phyloP scores from a whole-genome alignment of 2,113 vertebrate genomes.

The Melanotaenia duboulayi region DNA sequence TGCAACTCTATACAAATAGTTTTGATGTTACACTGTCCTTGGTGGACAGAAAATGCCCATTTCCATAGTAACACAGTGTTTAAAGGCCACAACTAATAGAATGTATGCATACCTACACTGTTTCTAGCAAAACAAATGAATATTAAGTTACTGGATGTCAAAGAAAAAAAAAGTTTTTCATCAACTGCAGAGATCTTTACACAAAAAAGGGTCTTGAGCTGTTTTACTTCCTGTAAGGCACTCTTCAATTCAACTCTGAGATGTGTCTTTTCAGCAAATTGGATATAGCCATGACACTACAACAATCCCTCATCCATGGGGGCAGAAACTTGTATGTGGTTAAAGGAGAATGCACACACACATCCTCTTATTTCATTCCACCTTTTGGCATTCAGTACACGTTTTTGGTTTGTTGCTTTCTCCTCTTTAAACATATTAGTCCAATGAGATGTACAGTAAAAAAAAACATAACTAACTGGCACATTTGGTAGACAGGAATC shows the following conservation, averaged over 20 bases:
- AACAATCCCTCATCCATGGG: constrained; percentile 4
- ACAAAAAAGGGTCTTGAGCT: constrained; percentile 33
- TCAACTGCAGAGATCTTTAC: constrained; percentile 36
- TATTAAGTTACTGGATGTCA: constrained; percentile 46
- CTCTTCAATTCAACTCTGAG: constrained; percentile 62
- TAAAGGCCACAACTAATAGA: constrained; percentile 68
- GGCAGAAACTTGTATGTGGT: constrained; percentile 24
- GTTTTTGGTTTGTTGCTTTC: constrained; percentile 61
- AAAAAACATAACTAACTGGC: constrained; percentile 76
- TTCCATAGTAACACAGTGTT: constrained; percentile 78
- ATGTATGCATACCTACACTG: constrained; percentile 50
- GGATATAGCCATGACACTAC: constrained; percentile 10
- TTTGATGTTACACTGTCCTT: constrained; percentile 72
- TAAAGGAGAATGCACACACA: constrained; percentile 15
- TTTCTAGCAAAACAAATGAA: constrained; percentile 68
- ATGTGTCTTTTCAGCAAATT: constrained; percentile 26
- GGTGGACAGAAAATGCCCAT: constrained; percentile 77
- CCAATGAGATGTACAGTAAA: constrained; percentile 56
- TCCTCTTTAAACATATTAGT: constrained; percentile 53
- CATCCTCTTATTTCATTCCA: constrained; percentile 58
- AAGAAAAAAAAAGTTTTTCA: constrained; percentile 52
- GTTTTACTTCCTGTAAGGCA: constrained; percentile 65
- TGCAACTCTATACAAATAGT: constrained; percentile 73
- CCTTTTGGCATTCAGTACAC: constrained; percentile 66
- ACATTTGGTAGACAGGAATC: constrained; percentile 74